phyloP scores from a whole-genome alignment of 2,888 invertebrate genomes.

The Phyllotreta striolata region DNA sequence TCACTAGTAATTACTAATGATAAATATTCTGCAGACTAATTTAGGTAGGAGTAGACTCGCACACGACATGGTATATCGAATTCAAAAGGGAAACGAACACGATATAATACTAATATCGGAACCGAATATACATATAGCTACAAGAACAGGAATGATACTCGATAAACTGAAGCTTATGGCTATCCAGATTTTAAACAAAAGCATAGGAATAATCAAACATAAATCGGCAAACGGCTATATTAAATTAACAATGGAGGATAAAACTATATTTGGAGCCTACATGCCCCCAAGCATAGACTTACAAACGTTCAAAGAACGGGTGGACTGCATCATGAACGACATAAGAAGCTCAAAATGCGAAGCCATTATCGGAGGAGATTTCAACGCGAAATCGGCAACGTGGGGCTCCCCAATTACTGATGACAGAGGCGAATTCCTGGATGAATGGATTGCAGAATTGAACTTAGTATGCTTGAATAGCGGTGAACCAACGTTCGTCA shows the following conservation, averaged over 20 bases:
- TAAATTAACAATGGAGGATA: no score
- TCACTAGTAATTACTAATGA: no score
- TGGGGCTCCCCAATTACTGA: slow-evolving; percentile 26
- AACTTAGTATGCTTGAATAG: neutral
- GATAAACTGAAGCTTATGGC: neutral
- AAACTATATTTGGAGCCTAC: no score
- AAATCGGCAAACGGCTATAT: no score
- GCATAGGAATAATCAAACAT: neutral
- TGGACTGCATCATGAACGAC: slow-evolving; percentile 1
- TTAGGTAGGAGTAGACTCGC: no score
- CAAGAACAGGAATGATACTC: slow-evolving; percentile 14
- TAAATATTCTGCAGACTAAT: no score
- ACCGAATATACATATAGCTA: no score
- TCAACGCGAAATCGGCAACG: slow-evolving; percentile 19
- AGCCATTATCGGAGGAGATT: slow-evolving; percentile 11
- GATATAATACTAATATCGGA: slow-evolving; percentile 33
- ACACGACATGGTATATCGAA: slow-evolving; percentile 12
- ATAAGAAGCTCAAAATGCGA: neutral
- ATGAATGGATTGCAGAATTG: slow-evolving; percentile 3
- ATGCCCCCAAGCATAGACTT: slow-evolving; percentile 2
- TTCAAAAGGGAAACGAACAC: neutral
- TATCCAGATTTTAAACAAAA: slow-evolving; percentile 7
- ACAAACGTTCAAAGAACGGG: neutral
- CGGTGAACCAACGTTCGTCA: slow-evolving; percentile 8
- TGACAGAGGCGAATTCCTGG: slow-evolving; percentile 5